Conservation (phyloP, 1,140 invertebrate species). For the Reticulitermes speratus region DNA sequence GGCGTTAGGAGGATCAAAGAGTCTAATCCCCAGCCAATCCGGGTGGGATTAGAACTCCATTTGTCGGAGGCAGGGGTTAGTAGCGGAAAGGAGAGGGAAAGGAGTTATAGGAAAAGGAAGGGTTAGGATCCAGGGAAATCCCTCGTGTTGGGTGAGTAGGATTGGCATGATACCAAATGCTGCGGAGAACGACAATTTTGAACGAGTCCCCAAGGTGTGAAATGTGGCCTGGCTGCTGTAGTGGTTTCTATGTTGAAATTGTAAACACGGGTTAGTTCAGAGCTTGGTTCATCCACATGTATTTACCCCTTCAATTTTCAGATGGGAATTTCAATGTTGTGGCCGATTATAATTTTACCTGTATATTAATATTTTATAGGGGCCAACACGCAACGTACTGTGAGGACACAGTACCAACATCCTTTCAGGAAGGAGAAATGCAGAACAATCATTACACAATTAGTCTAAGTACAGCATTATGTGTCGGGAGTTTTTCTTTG, state of each 20-base stretch:
- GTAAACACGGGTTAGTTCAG: not conserved
- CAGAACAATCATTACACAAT: too few relatives aligned
- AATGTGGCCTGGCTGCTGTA: not conserved
- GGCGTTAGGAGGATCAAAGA: not conserved
- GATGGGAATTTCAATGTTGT: not conserved
- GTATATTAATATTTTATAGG: too few relatives aligned
- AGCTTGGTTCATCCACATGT: not conserved
- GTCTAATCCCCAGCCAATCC: not conserved
- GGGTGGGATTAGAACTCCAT: slow-evolving; percentile 9
- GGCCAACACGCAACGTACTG: too few relatives aligned
- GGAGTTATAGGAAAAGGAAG: not conserved
- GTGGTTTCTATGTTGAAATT: not conserved
- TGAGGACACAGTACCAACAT: too few relatives aligned
- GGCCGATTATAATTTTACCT: not conserved
- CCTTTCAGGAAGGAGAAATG: too few relatives aligned
- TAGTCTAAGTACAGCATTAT: too few relatives aligned
- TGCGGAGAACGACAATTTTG: not conserved
- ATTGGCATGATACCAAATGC: too few relatives aligned
- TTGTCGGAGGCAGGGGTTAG: slow-evolving; percentile 10
- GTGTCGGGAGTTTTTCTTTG: too few relatives aligned
- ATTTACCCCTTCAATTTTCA: not conserved
- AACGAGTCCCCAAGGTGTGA: not conserved
- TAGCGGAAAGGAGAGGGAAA: not conserved
- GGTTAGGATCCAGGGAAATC: not conserved
- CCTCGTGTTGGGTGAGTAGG: not conserved